Evolutionary conservation across 2,113 vertebrate species (phyloP).

Genomic region (Nyctibius bracteatus): DNA sequence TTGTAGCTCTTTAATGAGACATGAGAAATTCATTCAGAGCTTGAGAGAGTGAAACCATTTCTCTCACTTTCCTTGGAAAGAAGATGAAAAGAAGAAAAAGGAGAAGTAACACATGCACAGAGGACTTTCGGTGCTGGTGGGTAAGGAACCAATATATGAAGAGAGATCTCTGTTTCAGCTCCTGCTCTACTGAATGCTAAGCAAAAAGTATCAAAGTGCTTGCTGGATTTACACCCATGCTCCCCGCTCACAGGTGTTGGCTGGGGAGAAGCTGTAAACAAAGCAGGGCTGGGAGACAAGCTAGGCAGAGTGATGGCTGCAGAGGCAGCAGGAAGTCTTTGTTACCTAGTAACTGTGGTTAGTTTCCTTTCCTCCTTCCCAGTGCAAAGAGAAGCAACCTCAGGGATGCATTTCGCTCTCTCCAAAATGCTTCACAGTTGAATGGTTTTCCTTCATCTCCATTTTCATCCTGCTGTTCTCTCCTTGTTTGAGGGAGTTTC

Average conservation of each 20-base stretch:
- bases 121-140: background rate
- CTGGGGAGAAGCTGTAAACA: background rate
- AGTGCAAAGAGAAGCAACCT: background rate
- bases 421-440: background rate
- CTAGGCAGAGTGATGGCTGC: background rate
- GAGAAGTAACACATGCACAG: background rate
- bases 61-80: background rate
- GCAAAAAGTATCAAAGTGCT: background rate
- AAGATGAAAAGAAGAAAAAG: background rate
- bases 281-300: background rate
- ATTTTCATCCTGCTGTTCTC: background rate
- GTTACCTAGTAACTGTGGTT: background rate
- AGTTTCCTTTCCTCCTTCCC: background rate
- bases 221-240: background rate
- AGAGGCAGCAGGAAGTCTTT: background rate
- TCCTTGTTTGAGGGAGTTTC: background rate
- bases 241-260: background rate
- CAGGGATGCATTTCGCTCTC: background rate
- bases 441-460: background rate
- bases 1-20: background rate
- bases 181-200: background rate
- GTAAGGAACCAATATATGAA: background rate
- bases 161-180: background rate
- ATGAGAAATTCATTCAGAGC: background rate
- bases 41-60: background rate